Evolutionary conservation across 1,140 invertebrate species (phyloP), one percentile per base, ranked within the genome.

Genomic region (Campoletis sonorensis): DNA sequence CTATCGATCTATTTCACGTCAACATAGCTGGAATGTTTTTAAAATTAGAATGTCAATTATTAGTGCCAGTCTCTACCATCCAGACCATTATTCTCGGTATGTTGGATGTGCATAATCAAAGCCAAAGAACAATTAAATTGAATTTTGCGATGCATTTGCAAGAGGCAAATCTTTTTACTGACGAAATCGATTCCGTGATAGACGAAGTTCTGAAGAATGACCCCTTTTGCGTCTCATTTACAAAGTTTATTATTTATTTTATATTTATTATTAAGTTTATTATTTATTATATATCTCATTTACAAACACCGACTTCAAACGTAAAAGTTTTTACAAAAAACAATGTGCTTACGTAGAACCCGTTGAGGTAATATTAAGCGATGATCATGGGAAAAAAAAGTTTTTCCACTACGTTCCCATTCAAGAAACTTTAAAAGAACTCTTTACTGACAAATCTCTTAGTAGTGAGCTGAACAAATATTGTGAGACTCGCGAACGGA

Each of bases 351-450:
- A 61, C 67, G 81, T 85, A 68, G 64, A 30, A 26, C 84, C 80
- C n/a, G 45, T 83, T 33, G 40, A 76, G 49, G 33, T 83, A 40
- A 7, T 40, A 10, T 54, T 76, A 18, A 27, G 18, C 18, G 37
- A 13, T 18, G 51, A 75, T 54, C 49, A 81, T 30, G 68, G 81
- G 58, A 78, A 84, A 78, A 81, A 81, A 30, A 67, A 13, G 49
- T 80, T 81, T 83, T 90, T 80, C 82, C 82, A 84, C 27, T 87
- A 87, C 23, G 72, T 87, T 54, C 86, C 87, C 0, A 82, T 88
- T 26, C 49, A 80, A 40, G 67, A 86, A 51, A 86, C 86, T 23
- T 71, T 88, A 49, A 83, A 84, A 83, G 58, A 77, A 61, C 76
- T 87, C 33, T 84, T 86, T 15, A 37, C 81, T 70, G 82, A 88